Base-by-base conservation (phyloP, 1,140 invertebrate species). In the Telenomus remus region DNA sequence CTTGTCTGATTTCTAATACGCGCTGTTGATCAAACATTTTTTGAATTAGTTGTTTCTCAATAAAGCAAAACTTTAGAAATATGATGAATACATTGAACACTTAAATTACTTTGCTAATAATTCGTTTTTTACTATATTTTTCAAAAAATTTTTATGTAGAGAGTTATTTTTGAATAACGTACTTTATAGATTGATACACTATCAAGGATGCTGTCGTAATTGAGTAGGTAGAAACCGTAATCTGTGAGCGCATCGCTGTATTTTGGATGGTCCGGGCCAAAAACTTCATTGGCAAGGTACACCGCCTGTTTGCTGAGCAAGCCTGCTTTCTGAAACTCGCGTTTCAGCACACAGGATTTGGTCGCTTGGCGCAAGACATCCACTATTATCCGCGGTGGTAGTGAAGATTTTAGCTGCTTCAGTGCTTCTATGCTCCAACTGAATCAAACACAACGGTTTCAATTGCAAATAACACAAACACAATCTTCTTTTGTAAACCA, bases 221-320 rank as follows among this genome's bases (percentile, higher is more conserved):
- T 97, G 37, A 97, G 90, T 77, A 97, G 89, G 83, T 95, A 97
- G 89, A 95, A 97, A 50, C 94, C 96, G 85, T 95, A 96, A 88
- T 97, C 95, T 55, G 95, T 89, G 35, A 97, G 87, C 19, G 93
- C 91, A 83, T 96, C 94, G 33, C 95, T 93, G 82, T 94, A 94
- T 75, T 93, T 93, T 19, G 93, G 94, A 89, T 96, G 94, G 47
- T 90, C 82, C 0, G 86, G 82, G 3, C 92, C 93, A 88, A 93
- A 95, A 35, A 90, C 81, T 86, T 92, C 91, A 63, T 91, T 91
- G 0, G 95, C 93, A 61, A 93, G 89, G 65, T 91, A 90, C 14
- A 96, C 91, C 8, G 95, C 95, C 88, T 96, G 93, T 75, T 92
- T 91, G 70, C 96, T 95, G 13, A 97, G 87, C 33, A 95, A 83